These are phyloP conservation scores for Malurus leucopterus DNA, from an alignment of 2,797 vertebrate species.

Conservation along the genomic window DNA sequence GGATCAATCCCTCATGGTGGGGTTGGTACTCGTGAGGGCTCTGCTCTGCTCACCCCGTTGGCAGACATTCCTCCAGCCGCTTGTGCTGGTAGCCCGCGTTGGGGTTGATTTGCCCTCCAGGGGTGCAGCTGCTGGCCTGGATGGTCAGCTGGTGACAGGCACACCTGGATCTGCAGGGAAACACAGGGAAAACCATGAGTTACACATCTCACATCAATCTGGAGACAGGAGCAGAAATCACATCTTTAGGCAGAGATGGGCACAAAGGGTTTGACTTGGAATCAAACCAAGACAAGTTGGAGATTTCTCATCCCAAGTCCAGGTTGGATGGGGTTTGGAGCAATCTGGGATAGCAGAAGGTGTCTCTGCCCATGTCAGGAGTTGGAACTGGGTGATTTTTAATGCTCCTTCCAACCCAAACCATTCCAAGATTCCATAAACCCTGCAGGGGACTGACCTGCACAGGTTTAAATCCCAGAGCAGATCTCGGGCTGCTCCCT, in stretches of 20 bases:
- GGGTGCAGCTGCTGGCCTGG: slow-evolving; percentile 91
- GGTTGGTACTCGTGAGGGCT: neutral
- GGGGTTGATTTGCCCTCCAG: slow-evolving; percentile 85
- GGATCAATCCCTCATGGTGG: neutral
- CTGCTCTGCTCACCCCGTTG: slow-evolving; percentile 88
- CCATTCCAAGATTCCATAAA: accelerated
- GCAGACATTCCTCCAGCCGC: slow-evolving; percentile 92
- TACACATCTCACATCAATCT: accelerated
- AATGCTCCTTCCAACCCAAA: neutral
- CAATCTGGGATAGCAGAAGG: neutral
- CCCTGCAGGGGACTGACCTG: accelerated
- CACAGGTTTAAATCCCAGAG: accelerated
- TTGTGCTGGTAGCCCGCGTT: slow-evolving; percentile 89
- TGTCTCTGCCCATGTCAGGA: accelerated
- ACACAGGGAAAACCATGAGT: neutral
- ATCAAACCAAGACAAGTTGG: neutral
- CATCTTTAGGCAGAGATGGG: accelerated
- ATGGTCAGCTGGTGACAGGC: slow-evolving; percentile 94
- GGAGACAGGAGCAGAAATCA: neutral
- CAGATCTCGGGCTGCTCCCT: accelerated
- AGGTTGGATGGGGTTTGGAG: accelerated
- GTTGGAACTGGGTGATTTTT: accelerated
- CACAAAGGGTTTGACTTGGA: accelerated
- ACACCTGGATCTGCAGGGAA: slow-evolving; percentile 83
- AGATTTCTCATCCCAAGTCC: neutral